These are phyloP conservation scores for Dromococcyx pavoninus DNA, from an alignment of 2,797 vertebrate species.

Conservation along the genomic window DNA sequence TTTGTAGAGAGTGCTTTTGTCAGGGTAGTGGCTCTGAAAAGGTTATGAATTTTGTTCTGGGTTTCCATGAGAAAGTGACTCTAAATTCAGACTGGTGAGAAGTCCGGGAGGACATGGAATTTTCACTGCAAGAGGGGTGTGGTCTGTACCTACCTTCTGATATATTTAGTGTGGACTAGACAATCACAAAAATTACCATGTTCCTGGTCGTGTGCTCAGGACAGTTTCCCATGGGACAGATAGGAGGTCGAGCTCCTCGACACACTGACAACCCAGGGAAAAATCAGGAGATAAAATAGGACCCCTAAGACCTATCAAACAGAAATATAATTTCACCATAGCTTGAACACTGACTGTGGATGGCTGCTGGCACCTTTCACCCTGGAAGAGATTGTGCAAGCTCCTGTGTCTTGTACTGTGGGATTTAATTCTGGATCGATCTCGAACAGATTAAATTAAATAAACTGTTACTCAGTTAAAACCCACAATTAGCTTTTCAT, in stretches of 20 bases:
- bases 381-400: neutral
- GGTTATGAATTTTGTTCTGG: neutral
- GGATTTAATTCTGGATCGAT: neutral
- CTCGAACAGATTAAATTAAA: neutral
- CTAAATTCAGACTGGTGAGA: neutral
- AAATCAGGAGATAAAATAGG: neutral
- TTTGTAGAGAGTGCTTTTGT: neutral
- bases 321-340: neutral
- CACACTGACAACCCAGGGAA: neutral
- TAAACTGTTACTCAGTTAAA: neutral
- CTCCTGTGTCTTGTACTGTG: neutral
- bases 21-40: neutral
- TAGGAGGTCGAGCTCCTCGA: neutral
- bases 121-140: neutral
- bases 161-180: neutral
- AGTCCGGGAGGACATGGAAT: neutral
- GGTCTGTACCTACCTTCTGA: neutral
- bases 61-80: neutral
- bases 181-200: neutral
- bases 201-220: fast-evolving
- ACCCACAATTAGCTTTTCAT: neutral
- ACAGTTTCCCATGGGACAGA: neutral
- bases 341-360: neutral
- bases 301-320: neutral
- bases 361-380: neutral